Conservation (phyloP, 2,888 invertebrate species). For the Andrena camellia region DNA sequence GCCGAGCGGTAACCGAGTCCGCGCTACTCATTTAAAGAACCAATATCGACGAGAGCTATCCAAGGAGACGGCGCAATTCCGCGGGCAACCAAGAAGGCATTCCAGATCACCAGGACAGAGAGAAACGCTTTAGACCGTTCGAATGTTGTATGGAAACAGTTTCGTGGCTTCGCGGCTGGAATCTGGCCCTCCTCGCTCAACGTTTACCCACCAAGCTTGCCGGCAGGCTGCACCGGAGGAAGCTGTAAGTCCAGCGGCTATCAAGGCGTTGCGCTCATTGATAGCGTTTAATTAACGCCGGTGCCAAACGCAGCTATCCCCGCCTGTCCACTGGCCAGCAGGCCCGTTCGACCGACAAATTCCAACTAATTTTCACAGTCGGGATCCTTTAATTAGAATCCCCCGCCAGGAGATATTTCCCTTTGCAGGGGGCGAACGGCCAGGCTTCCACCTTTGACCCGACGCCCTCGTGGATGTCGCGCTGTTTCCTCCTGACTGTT, state of each 20-base stretch:
- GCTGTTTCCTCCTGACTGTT: constrained; percentile 24
- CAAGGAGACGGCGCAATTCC: no score
- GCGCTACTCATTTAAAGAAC: no score
- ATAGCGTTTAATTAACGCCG: constrained; percentile 80
- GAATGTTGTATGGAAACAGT: constrained; percentile 9
- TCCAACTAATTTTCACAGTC: constrained; percentile 81
- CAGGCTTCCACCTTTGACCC: constrained; percentile 37
- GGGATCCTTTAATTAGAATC: constrained; percentile 82
- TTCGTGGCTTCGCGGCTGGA: background rate
- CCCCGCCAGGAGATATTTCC: constrained; percentile 78
- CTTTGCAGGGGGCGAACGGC: constrained; percentile 45
- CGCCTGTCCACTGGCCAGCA: constrained; percentile 33
- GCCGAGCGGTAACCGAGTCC: no score
- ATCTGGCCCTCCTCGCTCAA: background rate
- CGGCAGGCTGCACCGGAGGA: constrained; percentile 10
- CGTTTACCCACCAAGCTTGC: background rate
- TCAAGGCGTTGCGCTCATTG: constrained; percentile 76
- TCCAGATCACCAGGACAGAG: background rate
- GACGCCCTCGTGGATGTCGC: constrained; percentile 13
- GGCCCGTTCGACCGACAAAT: constrained; percentile 78
- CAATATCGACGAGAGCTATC: no score
- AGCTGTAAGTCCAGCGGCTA: constrained; percentile 31
- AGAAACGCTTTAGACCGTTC: background rate
- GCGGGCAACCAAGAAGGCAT: no score
- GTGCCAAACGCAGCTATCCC: constrained; percentile 59